Evolutionary conservation across 1,140 invertebrate genomes (phyloP).

Genomic region (Nebria ingens): DNA sequence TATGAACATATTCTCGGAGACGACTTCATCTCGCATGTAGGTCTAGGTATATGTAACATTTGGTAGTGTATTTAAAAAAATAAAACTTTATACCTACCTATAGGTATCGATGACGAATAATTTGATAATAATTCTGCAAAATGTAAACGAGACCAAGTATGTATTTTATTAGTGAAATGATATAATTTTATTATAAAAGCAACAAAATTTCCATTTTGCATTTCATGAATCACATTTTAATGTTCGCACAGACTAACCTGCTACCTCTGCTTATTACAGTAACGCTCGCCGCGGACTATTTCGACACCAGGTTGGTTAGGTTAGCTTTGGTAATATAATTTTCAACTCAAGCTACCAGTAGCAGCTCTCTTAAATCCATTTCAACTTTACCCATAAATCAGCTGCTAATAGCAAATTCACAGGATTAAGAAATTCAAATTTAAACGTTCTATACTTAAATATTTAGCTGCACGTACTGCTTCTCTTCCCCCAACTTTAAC

Average conservation of each 20-base stretch:
- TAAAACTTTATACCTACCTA: no score
- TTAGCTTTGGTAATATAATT: not conserved
- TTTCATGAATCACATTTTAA: constrained; percentile 5
- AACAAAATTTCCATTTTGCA: not conserved
- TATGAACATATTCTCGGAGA: not conserved
- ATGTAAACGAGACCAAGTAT: no score
- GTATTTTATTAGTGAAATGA: no score
- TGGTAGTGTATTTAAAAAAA: no score
- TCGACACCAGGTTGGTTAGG: no score
- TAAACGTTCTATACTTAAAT: not conserved
- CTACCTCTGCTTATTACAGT: not conserved
- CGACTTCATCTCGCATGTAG: not conserved
- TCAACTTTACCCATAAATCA: constrained; percentile 7
- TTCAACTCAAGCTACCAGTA: no score
- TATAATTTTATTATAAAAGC: not conserved
- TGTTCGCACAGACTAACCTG: not conserved
- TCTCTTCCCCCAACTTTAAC: not conserved
- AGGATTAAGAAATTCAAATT: constrained; percentile 1
- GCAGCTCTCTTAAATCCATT: constrained; percentile 6
- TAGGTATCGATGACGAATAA: no score
- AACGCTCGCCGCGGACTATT: no score
- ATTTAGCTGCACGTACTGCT: not conserved
- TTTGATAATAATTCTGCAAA: no score
- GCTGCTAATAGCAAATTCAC: not conserved
- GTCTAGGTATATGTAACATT: no score